Conservation (phyloP, 2,888 invertebrate species). For the Ornithoptera priamus region DNA sequence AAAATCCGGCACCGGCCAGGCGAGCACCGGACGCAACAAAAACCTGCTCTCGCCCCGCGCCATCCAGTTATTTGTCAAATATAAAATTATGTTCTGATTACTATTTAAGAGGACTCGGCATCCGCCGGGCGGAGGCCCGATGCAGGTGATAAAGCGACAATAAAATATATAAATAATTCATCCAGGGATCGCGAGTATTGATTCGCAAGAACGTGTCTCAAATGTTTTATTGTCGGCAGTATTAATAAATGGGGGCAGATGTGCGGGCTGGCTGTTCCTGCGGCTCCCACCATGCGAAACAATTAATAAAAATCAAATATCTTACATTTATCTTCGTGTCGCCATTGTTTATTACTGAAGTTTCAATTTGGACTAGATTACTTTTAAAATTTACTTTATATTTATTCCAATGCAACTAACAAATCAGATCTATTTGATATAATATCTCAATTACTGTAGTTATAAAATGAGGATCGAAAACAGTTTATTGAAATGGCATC, state of each 20-base stretch:
- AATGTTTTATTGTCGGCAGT: conserved; percentile 72
- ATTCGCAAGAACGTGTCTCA: conserved; percentile 78
- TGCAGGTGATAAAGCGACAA: conserved; percentile 75
- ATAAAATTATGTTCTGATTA: conserved; percentile 76
- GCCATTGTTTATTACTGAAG: conserved; percentile 22
- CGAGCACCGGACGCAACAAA: conserved; percentile 46
- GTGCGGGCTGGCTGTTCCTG: conserved; percentile 56
- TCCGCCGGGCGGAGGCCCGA: conserved; percentile 57
- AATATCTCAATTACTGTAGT: too few relatives aligned
- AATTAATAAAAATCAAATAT: conserved; percentile 70
- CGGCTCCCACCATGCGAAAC: conserved; percentile 53
- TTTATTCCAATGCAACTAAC: not conserved
- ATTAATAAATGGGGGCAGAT: conserved; percentile 77
- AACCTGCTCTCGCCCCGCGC: conserved; percentile 52
- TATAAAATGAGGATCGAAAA: too few relatives aligned
- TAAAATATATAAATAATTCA: conserved; percentile 79
- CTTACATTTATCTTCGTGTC: conserved; percentile 30
- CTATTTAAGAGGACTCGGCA: conserved; percentile 62
- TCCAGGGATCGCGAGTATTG: conserved; percentile 65
- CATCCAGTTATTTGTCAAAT: conserved; percentile 77
- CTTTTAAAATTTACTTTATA: not conserved
- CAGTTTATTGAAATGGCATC: too few relatives aligned
- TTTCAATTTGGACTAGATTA: conserved; percentile 20
- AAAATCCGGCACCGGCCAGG: conserved; percentile 33
- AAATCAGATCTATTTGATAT: too few relatives aligned